Evolutionary conservation across 2,113 vertebrate genomes (phyloP).

Genomic region (Asarcornis scutulata): DNA sequence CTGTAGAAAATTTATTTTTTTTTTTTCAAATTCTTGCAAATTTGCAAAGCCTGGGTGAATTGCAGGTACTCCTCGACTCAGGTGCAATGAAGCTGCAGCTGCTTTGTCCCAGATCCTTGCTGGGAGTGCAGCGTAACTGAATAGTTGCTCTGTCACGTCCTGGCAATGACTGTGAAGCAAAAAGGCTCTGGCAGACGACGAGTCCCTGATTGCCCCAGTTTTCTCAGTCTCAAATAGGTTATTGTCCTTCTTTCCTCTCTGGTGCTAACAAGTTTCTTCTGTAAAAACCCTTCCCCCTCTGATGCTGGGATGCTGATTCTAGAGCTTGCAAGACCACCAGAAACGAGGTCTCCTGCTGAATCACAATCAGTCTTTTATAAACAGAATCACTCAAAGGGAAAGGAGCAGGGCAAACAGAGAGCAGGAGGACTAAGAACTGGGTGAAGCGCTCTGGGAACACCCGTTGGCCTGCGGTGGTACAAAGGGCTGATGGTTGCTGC

Average conservation of each 20-base stretch:
- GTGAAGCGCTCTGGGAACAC: neutral
- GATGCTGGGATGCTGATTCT: neutral
- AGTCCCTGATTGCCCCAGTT: slow-evolving; percentile 34
- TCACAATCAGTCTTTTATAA: neutral
- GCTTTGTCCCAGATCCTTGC: slow-evolving; percentile 5
- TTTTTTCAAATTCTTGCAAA: neutral
- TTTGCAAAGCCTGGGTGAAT: neutral
- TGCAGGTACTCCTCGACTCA: neutral
- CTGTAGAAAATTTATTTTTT: neutral
- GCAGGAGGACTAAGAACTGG: neutral
- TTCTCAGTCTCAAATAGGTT: slow-evolving; percentile 51
- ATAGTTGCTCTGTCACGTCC: neutral
- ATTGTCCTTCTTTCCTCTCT: slow-evolving; percentile 48
- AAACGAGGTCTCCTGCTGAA: neutral
- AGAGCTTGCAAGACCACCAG: neutral
- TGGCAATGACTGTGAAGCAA: slow-evolving; percentile 8
- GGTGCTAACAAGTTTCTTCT: slow-evolving; percentile 23
- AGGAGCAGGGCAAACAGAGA: neutral
- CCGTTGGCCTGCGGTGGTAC: neutral
- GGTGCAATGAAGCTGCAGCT: neutral
- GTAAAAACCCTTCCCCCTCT: neutral
- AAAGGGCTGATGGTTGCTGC: neutral
- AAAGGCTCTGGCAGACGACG: slow-evolving; percentile 45
- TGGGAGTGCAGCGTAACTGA: neutral
- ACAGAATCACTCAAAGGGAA: neutral